Conservation (phyloP, 2,797 vertebrate species). For the Loris lydekkerianus region DNA sequence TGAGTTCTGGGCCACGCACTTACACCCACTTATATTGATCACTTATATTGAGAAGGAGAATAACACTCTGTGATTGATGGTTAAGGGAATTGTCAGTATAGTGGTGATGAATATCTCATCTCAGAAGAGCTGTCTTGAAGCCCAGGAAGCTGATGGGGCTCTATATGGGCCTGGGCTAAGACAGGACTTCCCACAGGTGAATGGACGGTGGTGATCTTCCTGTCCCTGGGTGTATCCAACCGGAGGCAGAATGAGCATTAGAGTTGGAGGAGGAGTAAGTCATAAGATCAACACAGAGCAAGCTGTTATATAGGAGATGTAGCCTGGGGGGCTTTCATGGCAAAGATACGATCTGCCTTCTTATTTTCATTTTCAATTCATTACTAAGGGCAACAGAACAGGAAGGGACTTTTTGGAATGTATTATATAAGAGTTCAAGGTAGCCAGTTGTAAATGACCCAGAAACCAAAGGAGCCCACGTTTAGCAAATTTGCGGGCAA, state of each 20-base stretch:
- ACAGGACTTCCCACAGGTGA: not conserved
- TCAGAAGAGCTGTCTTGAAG: not conserved
- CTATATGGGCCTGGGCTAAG: not conserved
- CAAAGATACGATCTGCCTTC: conserved; percentile 56
- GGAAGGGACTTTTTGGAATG: conserved; percentile 55
- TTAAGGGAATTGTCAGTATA: not conserved
- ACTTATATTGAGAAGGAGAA: not conserved
- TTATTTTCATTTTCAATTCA: conserved; percentile 61
- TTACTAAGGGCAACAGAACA: conserved; percentile 63
- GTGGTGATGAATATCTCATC: not conserved
- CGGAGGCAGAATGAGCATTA: not conserved
- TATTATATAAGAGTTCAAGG: not conserved
- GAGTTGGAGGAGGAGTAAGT: not conserved
- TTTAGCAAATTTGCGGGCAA: conserved; percentile 38
- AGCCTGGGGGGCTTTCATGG: not conserved
- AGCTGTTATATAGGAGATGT: not conserved
- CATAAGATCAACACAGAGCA: not conserved
- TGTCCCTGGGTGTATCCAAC: not conserved
- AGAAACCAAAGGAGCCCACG: conserved; percentile 57
- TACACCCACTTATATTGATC: not conserved
- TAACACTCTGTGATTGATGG: not conserved
- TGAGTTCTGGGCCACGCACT: not conserved
- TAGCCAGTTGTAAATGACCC: conserved; percentile 72
- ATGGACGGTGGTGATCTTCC: not conserved
- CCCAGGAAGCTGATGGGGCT: not conserved